A percentile compares a stretch with the other conserved stretches of the same genome.
phyloP scores from a whole-genome alignment of 2,113 vertebrate species.

The Romanogobio albipinnatus region DNA sequence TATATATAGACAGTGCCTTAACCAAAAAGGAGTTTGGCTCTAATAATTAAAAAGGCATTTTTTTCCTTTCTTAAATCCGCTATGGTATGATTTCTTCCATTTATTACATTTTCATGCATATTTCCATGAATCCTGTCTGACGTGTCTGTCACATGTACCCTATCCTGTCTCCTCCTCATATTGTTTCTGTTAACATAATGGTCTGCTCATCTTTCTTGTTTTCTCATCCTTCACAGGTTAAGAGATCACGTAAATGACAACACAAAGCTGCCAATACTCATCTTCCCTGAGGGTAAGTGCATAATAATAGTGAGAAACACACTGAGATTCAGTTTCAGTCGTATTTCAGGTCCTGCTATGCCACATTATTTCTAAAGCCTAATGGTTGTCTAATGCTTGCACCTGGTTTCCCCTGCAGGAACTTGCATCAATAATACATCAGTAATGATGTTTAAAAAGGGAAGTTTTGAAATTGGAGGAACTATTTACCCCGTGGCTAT shows the following conservation, averaged over 20 bases:
- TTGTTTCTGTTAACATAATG: background rate
- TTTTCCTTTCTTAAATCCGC: too few species aligned
- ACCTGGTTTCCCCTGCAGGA: constrained; percentile 74
- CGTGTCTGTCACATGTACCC: too few species aligned
- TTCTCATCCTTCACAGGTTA: constrained; percentile 76
- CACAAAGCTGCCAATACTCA: constrained; percentile 93
- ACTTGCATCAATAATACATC: constrained; percentile 99
- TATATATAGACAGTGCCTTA: too few species aligned
- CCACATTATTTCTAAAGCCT: background rate
- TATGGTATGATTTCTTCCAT: background rate
- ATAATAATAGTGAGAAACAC: background rate
- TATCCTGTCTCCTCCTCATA: background rate
- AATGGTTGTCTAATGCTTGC: background rate
- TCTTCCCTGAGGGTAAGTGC: constrained; percentile 79
- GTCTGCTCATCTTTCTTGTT: constrained; percentile 36
- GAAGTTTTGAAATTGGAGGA: constrained; percentile 97
- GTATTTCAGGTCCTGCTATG: background rate
- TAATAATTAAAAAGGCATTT: too few species aligned
- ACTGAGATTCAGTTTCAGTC: background rate
- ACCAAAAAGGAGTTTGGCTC: too few species aligned
- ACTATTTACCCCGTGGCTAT: constrained; percentile 97
- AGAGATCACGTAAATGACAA: constrained; percentile 89
- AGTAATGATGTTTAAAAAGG: constrained; percentile 99
- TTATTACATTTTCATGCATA: background rate
- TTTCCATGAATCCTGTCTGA: too few species aligned